Evolutionary conservation across 2,888 invertebrate genomes (phyloP).

Genomic region (Crocallis elinguaria): DNA sequence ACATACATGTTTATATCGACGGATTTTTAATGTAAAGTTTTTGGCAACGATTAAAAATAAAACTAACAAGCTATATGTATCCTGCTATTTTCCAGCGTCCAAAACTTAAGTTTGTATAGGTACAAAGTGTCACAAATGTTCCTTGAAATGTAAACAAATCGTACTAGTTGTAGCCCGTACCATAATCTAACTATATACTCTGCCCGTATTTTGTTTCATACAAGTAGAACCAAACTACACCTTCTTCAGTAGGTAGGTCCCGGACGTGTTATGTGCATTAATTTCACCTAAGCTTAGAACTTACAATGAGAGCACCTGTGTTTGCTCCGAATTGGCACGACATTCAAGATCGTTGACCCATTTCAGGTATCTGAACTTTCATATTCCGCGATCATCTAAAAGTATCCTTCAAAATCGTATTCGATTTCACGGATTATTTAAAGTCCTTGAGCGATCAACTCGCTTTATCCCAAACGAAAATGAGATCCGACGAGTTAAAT

Average conservation of each 20-base stretch:
- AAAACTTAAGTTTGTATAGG: too few relatives aligned
- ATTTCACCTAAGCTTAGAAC: slow-evolving; percentile 4
- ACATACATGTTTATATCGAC: too few relatives aligned
- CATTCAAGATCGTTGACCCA: background rate
- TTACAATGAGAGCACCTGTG: slow-evolving; percentile 13
- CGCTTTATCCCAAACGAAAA: background rate
- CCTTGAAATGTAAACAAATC: too few relatives aligned
- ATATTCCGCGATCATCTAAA: background rate
- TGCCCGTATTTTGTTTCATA: too few relatives aligned
- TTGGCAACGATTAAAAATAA: too few relatives aligned
- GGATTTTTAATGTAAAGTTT: background rate
- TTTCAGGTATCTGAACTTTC: background rate
- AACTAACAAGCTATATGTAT: too few relatives aligned
- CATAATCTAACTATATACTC: too few relatives aligned
- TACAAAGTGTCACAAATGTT: too few relatives aligned
- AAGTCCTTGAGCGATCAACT: background rate
- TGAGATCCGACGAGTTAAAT: too few relatives aligned
- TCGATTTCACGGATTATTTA: background rate
- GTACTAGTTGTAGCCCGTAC: too few relatives aligned
- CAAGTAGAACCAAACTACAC: too few relatives aligned
- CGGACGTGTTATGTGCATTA: slow-evolving; percentile 7
- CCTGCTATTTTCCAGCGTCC: too few relatives aligned
- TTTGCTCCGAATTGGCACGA: slow-evolving; percentile 1
- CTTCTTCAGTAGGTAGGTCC: background rate
- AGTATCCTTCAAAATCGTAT: background rate